Percentiles rank a stretch among this genome's conserved stretches.
Conservation (phyloP, 2,797 vertebrate species). For the Lepus oiostolus region DNA sequence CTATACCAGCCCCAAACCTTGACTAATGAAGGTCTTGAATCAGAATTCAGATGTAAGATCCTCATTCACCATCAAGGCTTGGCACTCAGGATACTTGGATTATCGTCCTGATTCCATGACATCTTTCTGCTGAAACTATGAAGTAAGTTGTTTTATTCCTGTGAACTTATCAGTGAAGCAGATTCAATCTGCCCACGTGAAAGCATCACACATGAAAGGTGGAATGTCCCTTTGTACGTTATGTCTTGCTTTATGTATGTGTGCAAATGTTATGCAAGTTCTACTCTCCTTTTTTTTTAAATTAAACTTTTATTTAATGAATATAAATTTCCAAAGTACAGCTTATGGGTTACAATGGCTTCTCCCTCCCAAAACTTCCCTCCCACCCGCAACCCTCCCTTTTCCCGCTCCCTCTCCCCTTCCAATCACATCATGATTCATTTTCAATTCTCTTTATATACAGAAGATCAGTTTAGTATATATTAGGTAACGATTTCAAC, state of each 20-base stretch:
- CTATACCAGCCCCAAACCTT: background rate
- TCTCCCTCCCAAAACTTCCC: too few relatives aligned
- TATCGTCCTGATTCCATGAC: background rate
- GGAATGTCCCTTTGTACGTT: background rate
- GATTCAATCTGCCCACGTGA: constrained; percentile 24
- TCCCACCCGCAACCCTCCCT: too few relatives aligned
- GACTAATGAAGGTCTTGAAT: background rate
- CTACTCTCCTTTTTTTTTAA: background rate
- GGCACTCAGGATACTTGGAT: background rate
- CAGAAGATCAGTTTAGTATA: too few relatives aligned
- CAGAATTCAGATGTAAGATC: background rate
- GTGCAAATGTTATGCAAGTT: background rate
- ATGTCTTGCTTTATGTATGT: background rate
- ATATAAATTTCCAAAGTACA: too few relatives aligned
- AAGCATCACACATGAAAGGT: background rate
- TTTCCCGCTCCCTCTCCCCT: too few relatives aligned
- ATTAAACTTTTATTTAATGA: too few relatives aligned
- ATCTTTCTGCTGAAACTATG: constrained; percentile 42
- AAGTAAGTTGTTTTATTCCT: constrained; percentile 1
- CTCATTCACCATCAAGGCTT: background rate
- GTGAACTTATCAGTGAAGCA: constrained; percentile 25
- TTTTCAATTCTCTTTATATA: too few relatives aligned
- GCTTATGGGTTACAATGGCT: too few relatives aligned
- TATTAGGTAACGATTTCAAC: too few relatives aligned
- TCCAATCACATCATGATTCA: too few relatives aligned